phyloP scores from a whole-genome alignment of 37 sponge, comb jelly and placozoan species.

The Eunapius fragilis region DNA sequence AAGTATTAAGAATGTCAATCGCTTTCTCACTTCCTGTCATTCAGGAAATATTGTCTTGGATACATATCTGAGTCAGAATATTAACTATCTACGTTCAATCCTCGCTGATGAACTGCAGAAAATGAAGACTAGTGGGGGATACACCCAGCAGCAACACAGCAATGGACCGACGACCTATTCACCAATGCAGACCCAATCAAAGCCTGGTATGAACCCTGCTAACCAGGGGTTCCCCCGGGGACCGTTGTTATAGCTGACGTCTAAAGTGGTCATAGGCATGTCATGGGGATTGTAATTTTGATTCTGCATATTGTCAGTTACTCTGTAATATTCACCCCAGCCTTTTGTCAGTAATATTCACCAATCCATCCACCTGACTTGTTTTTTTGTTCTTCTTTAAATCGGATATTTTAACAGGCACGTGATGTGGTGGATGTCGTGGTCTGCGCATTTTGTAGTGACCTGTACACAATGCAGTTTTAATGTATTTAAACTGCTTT shows the following conservation, averaged over 20 bases:
- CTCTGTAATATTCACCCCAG: too few species aligned
- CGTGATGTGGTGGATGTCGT: too few species aligned
- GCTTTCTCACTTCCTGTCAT: neutral
- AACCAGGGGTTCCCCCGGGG: neutral
- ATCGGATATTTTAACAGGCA: too few species aligned
- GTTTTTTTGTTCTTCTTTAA: too few species aligned
- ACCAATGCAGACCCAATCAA: neutral
- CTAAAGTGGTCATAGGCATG: neutral
- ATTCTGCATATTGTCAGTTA: neutral
- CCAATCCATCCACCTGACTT: too few species aligned
- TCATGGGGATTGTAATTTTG: neutral
- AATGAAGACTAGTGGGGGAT: neutral
- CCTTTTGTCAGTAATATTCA: too few species aligned
- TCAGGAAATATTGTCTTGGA: neutral
- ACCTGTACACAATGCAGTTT: too few species aligned
- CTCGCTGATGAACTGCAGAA: neutral
- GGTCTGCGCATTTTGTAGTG: too few species aligned
- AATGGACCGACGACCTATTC: neutral
- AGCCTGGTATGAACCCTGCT: neutral
- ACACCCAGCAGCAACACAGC: neutral
- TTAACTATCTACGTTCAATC: neutral
- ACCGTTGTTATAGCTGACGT: neutral
- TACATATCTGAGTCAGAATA: neutral
- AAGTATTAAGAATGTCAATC: neutral
- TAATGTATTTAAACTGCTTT: too few species aligned